A percentile compares a stretch with the other conserved stretches of the same genome.
phyloP scores from a whole-genome alignment of 1,140 invertebrate genomes.

The Drosophila elegans region DNA sequence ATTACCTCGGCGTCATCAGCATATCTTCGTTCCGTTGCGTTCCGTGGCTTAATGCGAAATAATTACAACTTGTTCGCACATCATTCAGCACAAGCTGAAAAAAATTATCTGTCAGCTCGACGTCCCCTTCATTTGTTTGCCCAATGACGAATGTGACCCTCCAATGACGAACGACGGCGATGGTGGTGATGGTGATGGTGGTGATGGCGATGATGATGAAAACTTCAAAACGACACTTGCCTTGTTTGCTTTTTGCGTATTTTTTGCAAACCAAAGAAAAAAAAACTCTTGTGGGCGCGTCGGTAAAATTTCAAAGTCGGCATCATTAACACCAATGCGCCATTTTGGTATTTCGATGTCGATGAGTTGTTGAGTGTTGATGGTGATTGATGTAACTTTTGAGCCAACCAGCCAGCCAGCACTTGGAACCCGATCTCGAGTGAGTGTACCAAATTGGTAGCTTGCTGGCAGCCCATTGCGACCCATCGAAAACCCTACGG shows the following conservation, averaged over 20 bases:
- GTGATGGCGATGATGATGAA: slow-evolving; percentile 56
- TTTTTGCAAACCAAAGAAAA: slow-evolving; percentile 13
- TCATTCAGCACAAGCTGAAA: slow-evolving; percentile 61
- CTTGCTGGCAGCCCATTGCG: slow-evolving; percentile 24
- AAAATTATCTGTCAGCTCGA: slow-evolving; percentile 70
- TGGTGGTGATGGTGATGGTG: slow-evolving; percentile 10
- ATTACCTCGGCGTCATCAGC: slow-evolving; percentile 23
- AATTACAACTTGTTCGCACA: slow-evolving; percentile 82
- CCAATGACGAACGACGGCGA: slow-evolving; percentile 68
- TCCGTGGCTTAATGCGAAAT: slow-evolving; percentile 70
- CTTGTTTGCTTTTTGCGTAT: slow-evolving; percentile 63
- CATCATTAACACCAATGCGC: slow-evolving; percentile 79
- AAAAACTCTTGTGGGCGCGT: slow-evolving; percentile 68
- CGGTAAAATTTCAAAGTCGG: slow-evolving; percentile 80
- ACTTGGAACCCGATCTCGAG: slow-evolving; percentile 48
- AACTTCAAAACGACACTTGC: slow-evolving; percentile 74
- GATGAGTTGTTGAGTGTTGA: slow-evolving; percentile 50
- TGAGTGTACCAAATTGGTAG: slow-evolving; percentile 63
- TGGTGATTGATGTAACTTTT: slow-evolving; percentile 73
- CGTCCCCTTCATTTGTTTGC: slow-evolving; percentile 70
- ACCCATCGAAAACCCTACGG: slow-evolving; percentile 1
- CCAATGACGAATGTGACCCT: slow-evolving; percentile 73
- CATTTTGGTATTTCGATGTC: slow-evolving; percentile 66
- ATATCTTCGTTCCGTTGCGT: slow-evolving; percentile 35
- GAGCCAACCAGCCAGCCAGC: slow-evolving; percentile 20